These are phyloP conservation scores for Orthosia cruda DNA, from an alignment of 2,888 invertebrate species.

Conservation along the genomic window DNA sequence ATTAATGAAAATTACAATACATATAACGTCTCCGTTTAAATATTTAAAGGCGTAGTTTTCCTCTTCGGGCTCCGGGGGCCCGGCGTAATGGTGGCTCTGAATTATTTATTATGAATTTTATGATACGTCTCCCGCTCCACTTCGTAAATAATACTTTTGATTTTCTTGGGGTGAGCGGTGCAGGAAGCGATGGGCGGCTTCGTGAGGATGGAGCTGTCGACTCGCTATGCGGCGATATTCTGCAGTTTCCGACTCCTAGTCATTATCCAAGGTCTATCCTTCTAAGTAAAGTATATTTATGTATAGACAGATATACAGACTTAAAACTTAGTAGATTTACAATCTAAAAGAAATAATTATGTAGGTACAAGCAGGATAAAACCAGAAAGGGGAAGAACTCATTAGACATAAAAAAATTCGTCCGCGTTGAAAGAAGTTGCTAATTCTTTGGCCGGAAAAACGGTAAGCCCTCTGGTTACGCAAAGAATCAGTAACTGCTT, in stretches of 20 bases:
- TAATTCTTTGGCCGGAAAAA: too few relatives aligned
- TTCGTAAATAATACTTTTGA: constrained; percentile 86
- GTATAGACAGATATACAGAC: too few relatives aligned
- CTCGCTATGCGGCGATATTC: not conserved
- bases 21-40: constrained; percentile 89
- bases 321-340: too few relatives aligned
- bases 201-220: constrained; percentile 33
- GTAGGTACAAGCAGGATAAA: too few relatives aligned
- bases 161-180: constrained; percentile 72
- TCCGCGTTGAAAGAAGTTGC: too few relatives aligned
- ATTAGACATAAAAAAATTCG: too few relatives aligned
- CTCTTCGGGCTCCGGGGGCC: constrained; percentile 77
- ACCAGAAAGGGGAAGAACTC: too few relatives aligned
- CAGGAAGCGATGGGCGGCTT: constrained; percentile 57
- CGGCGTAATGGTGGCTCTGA: constrained; percentile 87
- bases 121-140: constrained; percentile 84
- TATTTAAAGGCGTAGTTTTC: constrained; percentile 89
- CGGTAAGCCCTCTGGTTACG: too few relatives aligned
- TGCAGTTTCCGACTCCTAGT: constrained; percentile 2
- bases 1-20: constrained; percentile 91
- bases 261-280: not conserved
- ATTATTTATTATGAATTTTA: constrained; percentile 90
- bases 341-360: too few relatives aligned
- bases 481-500: too few relatives aligned
- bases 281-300: not conserved